phyloP scores from a whole-genome alignment of 1,140 invertebrate species.

The Drosophila pruinosa region DNA sequence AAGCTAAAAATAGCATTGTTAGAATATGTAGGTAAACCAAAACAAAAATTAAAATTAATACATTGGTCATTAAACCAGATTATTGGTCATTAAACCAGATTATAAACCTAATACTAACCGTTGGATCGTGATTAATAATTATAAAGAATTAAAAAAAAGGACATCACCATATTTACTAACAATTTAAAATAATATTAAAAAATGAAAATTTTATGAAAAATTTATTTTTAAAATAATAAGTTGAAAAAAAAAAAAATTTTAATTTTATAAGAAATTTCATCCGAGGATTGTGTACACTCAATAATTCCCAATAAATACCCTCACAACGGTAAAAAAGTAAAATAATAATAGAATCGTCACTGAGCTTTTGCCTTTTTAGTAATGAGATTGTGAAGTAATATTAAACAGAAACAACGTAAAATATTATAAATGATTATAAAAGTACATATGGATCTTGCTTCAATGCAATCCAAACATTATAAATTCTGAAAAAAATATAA shows the following conservation, averaged over 20 bases:
- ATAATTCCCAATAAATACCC: neutral
- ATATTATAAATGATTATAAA: slow-evolving; percentile 57
- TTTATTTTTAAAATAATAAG: neutral
- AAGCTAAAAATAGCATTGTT: slow-evolving; percentile 50
- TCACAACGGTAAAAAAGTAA: neutral
- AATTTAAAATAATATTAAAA: neutral
- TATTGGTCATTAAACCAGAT: too few species aligned
- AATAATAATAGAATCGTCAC: slow-evolving; percentile 46
- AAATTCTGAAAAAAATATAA: too few species aligned
- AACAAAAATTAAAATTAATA: slow-evolving; percentile 33
- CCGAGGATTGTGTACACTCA: neutral
- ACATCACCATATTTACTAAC: neutral
- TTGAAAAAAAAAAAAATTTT: neutral
- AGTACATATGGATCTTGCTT: slow-evolving; percentile 29
- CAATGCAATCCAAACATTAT: slow-evolving; percentile 18
- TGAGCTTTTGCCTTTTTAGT: slow-evolving; percentile 70
- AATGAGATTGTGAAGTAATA: slow-evolving; percentile 62
- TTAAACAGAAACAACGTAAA: slow-evolving; percentile 16
- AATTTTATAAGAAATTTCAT: neutral
- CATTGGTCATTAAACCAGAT: neutral
- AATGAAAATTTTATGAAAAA: neutral
- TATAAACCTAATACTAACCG: neutral
- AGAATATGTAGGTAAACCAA: slow-evolving; percentile 73
- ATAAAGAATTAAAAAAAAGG: neutral
- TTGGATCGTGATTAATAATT: neutral